Percentiles rank a stretch among this genome's conserved stretches.
These are phyloP conservation scores for Lasioglossum calceatum DNA, from an alignment of 2,888 invertebrate genomes.

Conservation along the genomic window DNA sequence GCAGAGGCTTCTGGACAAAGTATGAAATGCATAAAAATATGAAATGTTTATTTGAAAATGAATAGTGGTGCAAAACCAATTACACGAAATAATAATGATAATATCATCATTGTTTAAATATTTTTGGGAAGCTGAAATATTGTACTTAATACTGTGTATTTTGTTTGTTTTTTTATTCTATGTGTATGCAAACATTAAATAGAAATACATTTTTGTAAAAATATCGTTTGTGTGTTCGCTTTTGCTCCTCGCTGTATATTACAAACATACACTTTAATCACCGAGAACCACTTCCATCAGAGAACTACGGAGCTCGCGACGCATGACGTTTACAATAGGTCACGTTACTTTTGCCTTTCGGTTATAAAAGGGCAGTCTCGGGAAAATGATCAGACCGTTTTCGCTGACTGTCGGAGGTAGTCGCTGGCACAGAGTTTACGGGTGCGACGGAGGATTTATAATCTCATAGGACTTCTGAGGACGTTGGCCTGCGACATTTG, in stretches of 20 bases:
- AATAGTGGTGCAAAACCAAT: too few species aligned
- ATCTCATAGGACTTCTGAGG: constrained; percentile 1
- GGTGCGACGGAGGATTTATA: not conserved
- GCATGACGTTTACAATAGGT: not conserved
- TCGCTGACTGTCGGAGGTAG: not conserved
- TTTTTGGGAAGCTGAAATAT: too few species aligned
- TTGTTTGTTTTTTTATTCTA: too few species aligned
- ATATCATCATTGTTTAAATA: too few species aligned
- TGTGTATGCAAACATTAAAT: too few species aligned
- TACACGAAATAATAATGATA: too few species aligned
- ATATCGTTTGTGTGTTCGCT: too few species aligned
- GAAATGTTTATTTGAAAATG: too few species aligned
- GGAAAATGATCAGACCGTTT: not conserved
- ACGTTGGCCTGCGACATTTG: not conserved
- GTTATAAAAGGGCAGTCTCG: not conserved
- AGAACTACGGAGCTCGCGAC: not conserved
- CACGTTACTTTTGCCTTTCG: not conserved
- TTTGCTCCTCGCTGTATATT: not conserved
- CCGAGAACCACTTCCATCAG: not conserved
- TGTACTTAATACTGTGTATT: too few species aligned
- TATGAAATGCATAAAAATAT: too few species aligned
- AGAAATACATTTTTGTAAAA: too few species aligned
- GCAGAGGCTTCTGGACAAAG: too few species aligned
- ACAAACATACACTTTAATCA: not conserved
- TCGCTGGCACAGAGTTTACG: not conserved